Evolutionary conservation across 2,113 vertebrate species (phyloP).

Genomic region (Brienomyrus longianalis): DNA sequence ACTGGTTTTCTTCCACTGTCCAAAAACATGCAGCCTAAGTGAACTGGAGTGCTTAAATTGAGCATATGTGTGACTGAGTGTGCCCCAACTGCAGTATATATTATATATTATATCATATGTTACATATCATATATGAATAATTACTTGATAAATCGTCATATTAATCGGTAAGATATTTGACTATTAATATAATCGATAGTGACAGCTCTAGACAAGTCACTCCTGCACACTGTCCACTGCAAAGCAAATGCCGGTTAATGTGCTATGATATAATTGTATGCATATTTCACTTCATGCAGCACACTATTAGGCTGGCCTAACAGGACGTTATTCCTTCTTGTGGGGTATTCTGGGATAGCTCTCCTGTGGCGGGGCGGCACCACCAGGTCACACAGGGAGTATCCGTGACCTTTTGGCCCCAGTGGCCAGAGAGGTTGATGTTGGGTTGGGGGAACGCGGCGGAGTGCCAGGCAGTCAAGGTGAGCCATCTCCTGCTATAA

Average conservation of each 20-base stretch:
- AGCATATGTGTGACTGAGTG: background rate
- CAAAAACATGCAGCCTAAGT: background rate
- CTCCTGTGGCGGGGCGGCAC: background rate
- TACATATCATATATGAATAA: background rate
- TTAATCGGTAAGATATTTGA: background rate
- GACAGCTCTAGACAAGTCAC: background rate
- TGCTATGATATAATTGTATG: background rate
- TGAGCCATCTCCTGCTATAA: slow-evolving; percentile 37
- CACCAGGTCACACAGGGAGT: background rate
- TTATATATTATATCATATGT: background rate
- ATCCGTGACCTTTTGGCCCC: slow-evolving; percentile 19
- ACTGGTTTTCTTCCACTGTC: background rate
- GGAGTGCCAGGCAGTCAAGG: slow-evolving; percentile 33
- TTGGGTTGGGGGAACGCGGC: slow-evolving; percentile 30
- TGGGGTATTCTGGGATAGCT: background rate
- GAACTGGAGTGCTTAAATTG: background rate
- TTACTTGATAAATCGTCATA: background rate
- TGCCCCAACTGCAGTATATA: background rate
- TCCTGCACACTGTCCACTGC: background rate
- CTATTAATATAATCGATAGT: background rate
- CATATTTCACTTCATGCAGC: background rate
- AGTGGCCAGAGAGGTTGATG: slow-evolving; percentile 15
- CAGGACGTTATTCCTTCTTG: background rate
- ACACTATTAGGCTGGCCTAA: background rate
- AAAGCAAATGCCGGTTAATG: background rate